These are phyloP conservation scores for Trichogramma dendrolimi DNA, from an alignment of 2,888 invertebrate species.

Conservation along the genomic window DNA sequence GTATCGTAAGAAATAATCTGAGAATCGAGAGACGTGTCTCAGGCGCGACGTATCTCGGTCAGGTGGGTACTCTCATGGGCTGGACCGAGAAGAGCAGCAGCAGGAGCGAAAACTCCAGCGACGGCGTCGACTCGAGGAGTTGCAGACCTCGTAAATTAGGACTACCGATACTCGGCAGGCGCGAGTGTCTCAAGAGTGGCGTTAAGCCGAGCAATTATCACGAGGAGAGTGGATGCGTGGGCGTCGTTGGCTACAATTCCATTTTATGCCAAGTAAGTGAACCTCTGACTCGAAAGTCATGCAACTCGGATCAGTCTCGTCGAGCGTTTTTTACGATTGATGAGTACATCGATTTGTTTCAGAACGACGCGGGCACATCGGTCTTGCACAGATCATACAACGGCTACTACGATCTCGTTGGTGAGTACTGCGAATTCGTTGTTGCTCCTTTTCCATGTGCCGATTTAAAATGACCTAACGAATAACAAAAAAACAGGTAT, in stretches of 20 bases:
- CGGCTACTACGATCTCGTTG: constrained; percentile 57
- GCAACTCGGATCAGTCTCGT: background rate
- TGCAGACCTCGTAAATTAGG: constrained; percentile 57
- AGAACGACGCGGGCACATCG: constrained; percentile 58
- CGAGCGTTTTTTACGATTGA: too few species aligned
- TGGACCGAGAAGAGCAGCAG: constrained; percentile 47
- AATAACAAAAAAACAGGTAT: constrained; percentile 49
- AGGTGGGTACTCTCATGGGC: constrained; percentile 55
- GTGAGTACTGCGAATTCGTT: constrained; percentile 39
- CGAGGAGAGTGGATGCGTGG: constrained; percentile 58
- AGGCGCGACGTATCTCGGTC: constrained; percentile 54
- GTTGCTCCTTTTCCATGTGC: background rate
- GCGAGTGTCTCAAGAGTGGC: constrained; percentile 52
- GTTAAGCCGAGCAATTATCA: constrained; percentile 47
- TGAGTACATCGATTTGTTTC: constrained; percentile 30
- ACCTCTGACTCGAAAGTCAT: background rate
- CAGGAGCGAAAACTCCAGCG: background rate
- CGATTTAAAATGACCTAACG: background rate
- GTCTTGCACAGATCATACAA: constrained; percentile 55
- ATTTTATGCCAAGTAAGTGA: constrained; percentile 55
- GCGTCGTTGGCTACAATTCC: constrained; percentile 54
- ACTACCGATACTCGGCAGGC: constrained; percentile 54
- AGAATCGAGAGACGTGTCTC: background rate
- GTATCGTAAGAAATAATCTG: too few species aligned
- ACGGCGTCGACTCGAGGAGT: constrained; percentile 35